Evolutionary conservation across 2,888 invertebrate species (phyloP).

Genomic region (Diachrysia chrysitis): DNA sequence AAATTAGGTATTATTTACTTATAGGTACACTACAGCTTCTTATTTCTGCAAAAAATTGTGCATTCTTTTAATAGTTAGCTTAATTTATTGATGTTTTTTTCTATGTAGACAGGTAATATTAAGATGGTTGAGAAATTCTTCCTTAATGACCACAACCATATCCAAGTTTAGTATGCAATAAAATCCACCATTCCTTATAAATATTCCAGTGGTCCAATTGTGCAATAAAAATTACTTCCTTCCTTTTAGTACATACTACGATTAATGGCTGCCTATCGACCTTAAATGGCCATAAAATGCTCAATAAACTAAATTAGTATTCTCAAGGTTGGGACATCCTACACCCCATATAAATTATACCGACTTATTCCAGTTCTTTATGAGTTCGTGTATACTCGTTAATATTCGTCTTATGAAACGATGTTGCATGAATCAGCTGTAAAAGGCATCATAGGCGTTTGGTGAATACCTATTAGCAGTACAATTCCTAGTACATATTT

Average conservation of each 20-base stretch:
- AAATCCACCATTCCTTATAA: constrained; percentile 14
- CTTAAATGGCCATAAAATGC: constrained; percentile 28
- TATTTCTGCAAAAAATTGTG: too few species aligned
- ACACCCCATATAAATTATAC: constrained; percentile 14
- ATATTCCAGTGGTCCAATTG: constrained; percentile 21
- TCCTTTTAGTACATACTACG: constrained; percentile 20
- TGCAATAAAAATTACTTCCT: constrained; percentile 24
- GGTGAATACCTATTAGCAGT: constrained; percentile 13
- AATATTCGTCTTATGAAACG: constrained; percentile 29
- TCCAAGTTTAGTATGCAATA: background rate
- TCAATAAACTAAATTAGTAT: constrained; percentile 39
- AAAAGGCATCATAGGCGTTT: constrained; percentile 13
- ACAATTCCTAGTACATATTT: background rate
- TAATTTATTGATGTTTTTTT: too few species aligned
- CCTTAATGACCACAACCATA: background rate
- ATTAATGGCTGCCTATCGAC: constrained; percentile 23
- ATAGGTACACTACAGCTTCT: too few species aligned
- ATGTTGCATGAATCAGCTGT: constrained; percentile 15
- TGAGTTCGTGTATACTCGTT: constrained; percentile 20
- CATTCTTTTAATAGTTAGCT: too few species aligned
- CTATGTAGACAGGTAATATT: too few species aligned
- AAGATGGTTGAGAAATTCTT: too few species aligned
- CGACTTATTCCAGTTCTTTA: constrained; percentile 21
- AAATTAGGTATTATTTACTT: too few species aligned
- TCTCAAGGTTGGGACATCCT: constrained; percentile 27